Percentiles rank a stretch among this genome's conserved stretches.
phyloP scores from a whole-genome alignment of 30 jellyfish, hydroid and myxozoan species.

The Sanderia malayensis region DNA sequence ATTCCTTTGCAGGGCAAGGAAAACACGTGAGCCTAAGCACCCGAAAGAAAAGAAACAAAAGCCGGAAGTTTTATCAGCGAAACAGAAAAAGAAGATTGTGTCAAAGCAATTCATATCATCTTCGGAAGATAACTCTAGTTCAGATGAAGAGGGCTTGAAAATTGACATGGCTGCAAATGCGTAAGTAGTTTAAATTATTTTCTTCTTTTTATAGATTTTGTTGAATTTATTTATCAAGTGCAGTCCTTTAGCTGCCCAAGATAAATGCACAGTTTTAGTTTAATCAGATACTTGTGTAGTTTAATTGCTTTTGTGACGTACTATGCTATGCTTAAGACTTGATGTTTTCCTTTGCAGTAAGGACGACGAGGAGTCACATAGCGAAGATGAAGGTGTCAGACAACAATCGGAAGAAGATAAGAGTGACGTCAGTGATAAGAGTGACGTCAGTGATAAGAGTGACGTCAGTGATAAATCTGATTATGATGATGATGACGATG shows the following conservation, averaged over 20 bases:
- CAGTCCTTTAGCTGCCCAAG: no score
- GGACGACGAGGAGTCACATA: conserved; percentile 11
- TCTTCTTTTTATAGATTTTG: no score
- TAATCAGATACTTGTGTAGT: no score
- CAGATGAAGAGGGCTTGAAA: conserved; percentile 77
- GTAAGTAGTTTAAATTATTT: conserved; percentile 12
- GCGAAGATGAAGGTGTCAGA: conserved; percentile 15
- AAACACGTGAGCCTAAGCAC: conserved; percentile 67
- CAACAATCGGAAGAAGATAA: conserved; percentile 12
- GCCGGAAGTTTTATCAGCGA: conserved; percentile 80
- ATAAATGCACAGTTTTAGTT: no score
- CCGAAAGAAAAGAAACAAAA: conserved; percentile 72
- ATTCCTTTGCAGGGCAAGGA: conserved; percentile 31
- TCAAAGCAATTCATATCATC: conserved; percentile 92
- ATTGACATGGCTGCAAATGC: conserved; percentile 55
- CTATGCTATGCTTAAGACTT: no score
- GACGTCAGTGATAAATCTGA: conserved; percentile 1
- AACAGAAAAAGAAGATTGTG: conserved; percentile 83
- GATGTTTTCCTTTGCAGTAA: background rate
- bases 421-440: no score
- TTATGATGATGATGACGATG: background rate
- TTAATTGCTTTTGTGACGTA: no score
- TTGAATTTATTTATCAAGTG: no score
- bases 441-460: no score
- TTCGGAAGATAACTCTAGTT: conserved; percentile 73